Evolutionary conservation across 2,888 invertebrate species (phyloP).

Genomic region (Leucozona laternaria): DNA sequence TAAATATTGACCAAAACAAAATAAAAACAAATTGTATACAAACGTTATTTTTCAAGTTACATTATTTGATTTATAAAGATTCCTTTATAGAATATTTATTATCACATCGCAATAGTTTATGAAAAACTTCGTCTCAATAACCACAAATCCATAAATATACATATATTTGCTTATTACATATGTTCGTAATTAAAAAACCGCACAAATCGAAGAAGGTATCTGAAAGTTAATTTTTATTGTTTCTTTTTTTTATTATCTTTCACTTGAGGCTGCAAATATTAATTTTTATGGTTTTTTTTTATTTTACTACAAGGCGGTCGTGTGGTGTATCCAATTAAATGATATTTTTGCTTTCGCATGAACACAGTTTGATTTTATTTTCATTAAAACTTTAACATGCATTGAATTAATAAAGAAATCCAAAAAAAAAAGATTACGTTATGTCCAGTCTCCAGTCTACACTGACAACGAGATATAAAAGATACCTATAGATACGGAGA

Average conservation of each 20-base stretch:
- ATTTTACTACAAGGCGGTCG: constrained; percentile 17
- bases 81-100: not conserved
- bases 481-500: constrained; percentile 28
- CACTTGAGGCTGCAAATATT: constrained; percentile 19
- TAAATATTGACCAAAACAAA: constrained; percentile 31
- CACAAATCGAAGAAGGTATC: constrained; percentile 10
- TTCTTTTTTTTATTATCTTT: constrained; percentile 8
- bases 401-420: constrained; percentile 27
- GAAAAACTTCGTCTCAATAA: not conserved
- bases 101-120: not conserved
- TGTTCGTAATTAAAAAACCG: not conserved
- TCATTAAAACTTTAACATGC: constrained; percentile 23
- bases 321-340: constrained; percentile 48
- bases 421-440: constrained; percentile 8
- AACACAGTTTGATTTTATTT: constrained; percentile 26
- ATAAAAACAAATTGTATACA: not conserved
- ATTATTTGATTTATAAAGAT: too few relatives aligned
- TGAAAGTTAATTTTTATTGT: constrained; percentile 23
- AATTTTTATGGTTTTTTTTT: constrained; percentile 11
- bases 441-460: constrained; percentile 27
- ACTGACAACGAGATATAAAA: constrained; percentile 15
- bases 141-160: not conserved
- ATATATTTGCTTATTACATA: too few relatives aligned
- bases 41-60: not conserved
- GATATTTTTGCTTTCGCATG: constrained; percentile 30